Evolutionary conservation across 2,888 invertebrate species (phyloP).

Genomic region (Stenoptilia bipunctidactyla): DNA sequence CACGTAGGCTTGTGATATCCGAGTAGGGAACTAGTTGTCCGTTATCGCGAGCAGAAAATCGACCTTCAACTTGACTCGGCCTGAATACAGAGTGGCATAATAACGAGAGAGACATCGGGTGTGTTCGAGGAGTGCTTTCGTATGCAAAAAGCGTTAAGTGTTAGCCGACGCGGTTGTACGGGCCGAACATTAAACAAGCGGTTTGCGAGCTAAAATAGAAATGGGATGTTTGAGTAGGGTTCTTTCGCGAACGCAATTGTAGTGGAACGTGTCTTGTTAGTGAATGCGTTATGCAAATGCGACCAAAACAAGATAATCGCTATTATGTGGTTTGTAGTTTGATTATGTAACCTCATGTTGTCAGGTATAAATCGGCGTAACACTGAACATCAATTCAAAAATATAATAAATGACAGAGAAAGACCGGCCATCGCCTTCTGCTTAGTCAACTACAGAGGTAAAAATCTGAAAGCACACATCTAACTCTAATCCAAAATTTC

Average conservation of each 20-base stretch:
- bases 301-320: slow-evolving; percentile 14
- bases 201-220: slow-evolving; percentile 65
- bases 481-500: too few species aligned
- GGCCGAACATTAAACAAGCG: slow-evolving; percentile 68
- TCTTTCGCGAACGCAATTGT: slow-evolving; percentile 69
- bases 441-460: too few species aligned
- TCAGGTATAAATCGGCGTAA: too few species aligned
- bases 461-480: too few species aligned
- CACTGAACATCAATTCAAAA: too few species aligned
- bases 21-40: slow-evolving; percentile 37
- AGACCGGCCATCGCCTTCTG: too few species aligned
- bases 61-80: slow-evolving; percentile 56
- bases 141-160: slow-evolving; percentile 71
- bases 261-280: slow-evolving; percentile 68
- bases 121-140: slow-evolving; percentile 56
- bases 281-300: slow-evolving; percentile 63
- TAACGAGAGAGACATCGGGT: slow-evolving; percentile 52
- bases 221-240: slow-evolving; percentile 70
- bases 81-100: slow-evolving; percentile 60
- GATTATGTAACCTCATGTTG: too few species aligned
- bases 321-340: too few species aligned
- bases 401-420: too few species aligned
- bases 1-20: not conserved
- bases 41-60: slow-evolving; percentile 50
- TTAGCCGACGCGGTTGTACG: slow-evolving; percentile 66